A percentile compares a stretch with the other conserved stretches of the same genome.
Evolutionary conservation across 2,797 vertebrate species (phyloP).

Genomic region (Sebastes itinus): DNA sequence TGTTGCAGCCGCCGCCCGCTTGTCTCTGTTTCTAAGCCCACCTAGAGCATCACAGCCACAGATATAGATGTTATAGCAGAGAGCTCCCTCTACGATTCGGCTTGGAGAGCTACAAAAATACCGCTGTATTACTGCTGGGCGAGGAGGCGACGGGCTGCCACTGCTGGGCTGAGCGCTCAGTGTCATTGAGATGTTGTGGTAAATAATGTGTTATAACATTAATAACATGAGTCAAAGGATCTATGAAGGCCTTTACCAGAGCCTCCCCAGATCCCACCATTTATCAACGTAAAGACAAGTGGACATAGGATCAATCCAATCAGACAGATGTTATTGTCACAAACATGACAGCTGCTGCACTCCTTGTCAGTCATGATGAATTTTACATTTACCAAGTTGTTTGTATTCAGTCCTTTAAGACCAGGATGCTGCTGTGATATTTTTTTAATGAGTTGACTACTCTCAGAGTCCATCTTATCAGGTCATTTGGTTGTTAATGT

Average conservation of each 20-base stretch:
- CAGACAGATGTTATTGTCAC: background rate
- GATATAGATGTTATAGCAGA: slow-evolving; percentile 75
- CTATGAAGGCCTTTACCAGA: slow-evolving; percentile 24
- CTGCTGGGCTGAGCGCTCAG: background rate
- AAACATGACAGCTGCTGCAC: background rate
- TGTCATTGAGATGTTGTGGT: background rate
- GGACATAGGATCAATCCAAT: background rate
- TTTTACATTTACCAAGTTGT: background rate
- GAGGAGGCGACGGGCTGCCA: slow-evolving; percentile 30
- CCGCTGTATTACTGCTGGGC: slow-evolving; percentile 32
- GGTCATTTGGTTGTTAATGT: background rate
- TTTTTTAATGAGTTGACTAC: background rate
- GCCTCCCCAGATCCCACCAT: background rate
- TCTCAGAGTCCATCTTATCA: background rate
- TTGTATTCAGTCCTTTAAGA: rapidly evolving
- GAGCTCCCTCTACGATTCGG: slow-evolving; percentile 89
- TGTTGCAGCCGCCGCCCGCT: slow-evolving; percentile 64
- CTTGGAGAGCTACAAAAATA: slow-evolving; percentile 84
- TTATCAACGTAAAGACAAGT: background rate
- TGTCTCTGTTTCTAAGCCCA: slow-evolving; percentile 72
- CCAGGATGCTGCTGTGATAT: background rate
- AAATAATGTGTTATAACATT: background rate
- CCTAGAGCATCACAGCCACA: slow-evolving; percentile 71
- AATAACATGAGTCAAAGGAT: background rate
- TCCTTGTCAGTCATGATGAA: background rate